Evolutionary conservation across 1,140 invertebrate species (phyloP).

Genomic region (Drosophila sturtevanti): DNA sequence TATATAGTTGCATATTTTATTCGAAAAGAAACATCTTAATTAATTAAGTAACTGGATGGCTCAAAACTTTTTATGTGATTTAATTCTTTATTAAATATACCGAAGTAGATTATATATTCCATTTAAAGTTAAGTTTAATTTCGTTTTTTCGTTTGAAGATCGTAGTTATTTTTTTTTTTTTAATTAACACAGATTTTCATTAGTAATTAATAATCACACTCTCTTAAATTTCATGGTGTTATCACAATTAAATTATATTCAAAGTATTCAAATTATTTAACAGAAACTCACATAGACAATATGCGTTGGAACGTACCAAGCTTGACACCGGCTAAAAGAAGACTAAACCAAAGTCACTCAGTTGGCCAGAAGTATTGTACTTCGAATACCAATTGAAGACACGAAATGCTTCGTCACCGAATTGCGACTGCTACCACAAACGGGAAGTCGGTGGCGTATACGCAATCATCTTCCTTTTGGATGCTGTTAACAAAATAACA

Average conservation of each 20-base stretch:
- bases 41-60: no score
- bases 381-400: slow-evolving; percentile 21
- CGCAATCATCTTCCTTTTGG: slow-evolving; percentile 30
- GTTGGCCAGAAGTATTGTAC: slow-evolving; percentile 23
- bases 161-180: background rate
- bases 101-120: background rate
- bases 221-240: background rate
- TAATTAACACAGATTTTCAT: background rate
- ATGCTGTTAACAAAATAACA: slow-evolving; percentile 7
- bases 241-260: background rate
- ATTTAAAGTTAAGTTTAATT: background rate
- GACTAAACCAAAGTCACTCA: slow-evolving; percentile 50
- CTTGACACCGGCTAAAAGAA: slow-evolving; percentile 70
- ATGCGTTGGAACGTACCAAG: slow-evolving; percentile 48
- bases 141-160: background rate
- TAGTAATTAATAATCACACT: background rate
- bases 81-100: no score
- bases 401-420: slow-evolving; percentile 24
- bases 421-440: background rate
- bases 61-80: background rate
- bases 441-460: slow-evolving; percentile 44
- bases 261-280: slow-evolving; percentile 17
- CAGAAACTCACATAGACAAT: slow-evolving; percentile 1
- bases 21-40: no score
- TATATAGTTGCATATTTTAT: no score